Percentiles rank a stretch among this genome's conserved stretches.
Conservation (phyloP, 2,113 vertebrate species). For the Polyodon spathula region DNA sequence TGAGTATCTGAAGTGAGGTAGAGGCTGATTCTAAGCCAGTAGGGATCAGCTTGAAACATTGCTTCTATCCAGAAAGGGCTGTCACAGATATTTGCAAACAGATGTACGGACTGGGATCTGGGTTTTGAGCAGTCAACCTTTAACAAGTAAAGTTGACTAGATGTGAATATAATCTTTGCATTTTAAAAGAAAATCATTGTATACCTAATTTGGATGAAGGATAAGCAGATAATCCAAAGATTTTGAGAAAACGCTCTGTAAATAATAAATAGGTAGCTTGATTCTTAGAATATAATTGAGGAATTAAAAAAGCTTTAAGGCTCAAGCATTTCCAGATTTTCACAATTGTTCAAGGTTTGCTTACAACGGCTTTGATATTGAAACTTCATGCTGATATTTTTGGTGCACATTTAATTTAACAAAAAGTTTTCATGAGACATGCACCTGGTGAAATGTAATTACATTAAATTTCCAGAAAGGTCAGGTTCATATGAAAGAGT, state of each 20-base stretch:
- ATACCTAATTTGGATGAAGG: conserved; percentile 57
- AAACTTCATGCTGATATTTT: too few species aligned
- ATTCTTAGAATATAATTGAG: too few species aligned
- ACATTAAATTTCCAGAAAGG: too few species aligned
- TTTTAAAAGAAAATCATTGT: conserved; percentile 46
- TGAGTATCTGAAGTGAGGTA: background rate
- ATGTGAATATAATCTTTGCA: conserved; percentile 59
- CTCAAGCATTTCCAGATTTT: too few species aligned
- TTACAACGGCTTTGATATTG: too few species aligned
- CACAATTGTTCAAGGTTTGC: too few species aligned
- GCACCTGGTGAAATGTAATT: too few species aligned
- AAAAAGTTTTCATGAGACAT: too few species aligned
- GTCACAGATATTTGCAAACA: conserved; percentile 62
- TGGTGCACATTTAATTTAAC: too few species aligned
- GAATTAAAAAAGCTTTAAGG: too few species aligned
- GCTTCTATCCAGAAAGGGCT: conserved; percentile 5
- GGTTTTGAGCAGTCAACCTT: conserved; percentile 65
- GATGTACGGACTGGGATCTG: conserved; percentile 41
- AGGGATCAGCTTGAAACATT: background rate
- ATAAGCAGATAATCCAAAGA: conserved; percentile 63
- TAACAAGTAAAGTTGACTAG: conserved; percentile 70
- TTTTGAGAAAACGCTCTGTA: conserved; percentile 53
- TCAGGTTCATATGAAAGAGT: too few species aligned
- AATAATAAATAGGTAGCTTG: conserved; percentile 10
- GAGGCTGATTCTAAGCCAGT: background rate